Evolutionary conservation across 2,113 vertebrate genomes (phyloP).

Genomic region (Entomyzon cyanotis): DNA sequence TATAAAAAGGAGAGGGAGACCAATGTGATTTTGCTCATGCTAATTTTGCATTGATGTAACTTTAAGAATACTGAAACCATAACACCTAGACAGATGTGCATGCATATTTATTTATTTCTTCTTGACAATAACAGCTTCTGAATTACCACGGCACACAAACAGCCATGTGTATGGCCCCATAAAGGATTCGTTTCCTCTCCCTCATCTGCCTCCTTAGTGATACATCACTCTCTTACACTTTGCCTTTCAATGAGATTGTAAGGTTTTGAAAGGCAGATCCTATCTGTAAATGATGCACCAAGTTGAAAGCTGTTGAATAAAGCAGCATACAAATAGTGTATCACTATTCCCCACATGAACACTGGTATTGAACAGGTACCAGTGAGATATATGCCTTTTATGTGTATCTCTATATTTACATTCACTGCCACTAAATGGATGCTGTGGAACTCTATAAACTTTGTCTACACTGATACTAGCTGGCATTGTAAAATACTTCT

Average conservation of each 20-base stretch:
- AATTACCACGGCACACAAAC: background rate
- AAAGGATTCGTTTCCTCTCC: background rate
- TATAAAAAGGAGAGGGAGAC: background rate
- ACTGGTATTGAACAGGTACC: background rate
- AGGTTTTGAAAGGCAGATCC: background rate
- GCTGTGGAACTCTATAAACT: background rate
- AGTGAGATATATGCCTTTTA: background rate
- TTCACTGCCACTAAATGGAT: background rate
- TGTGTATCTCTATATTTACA: background rate
- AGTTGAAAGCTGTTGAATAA: background rate
- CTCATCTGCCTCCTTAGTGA: background rate
- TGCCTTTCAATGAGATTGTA: background rate
- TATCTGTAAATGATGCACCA: background rate
- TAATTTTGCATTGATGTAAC: background rate
- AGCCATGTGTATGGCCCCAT: background rate
- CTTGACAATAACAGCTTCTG: constrained; percentile 1
- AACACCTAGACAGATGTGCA: constrained; percentile 38
- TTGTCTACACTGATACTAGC: background rate
- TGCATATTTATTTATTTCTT: constrained; percentile 22
- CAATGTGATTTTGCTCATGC: background rate
- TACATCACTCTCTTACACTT: background rate
- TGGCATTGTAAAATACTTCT: background rate
- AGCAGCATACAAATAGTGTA: background rate
- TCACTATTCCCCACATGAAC: background rate
- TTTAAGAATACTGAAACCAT: background rate